Evolutionary conservation across 2,888 invertebrate genomes (phyloP).

Genomic region (Lepidocyrtoides sp.): DNA sequence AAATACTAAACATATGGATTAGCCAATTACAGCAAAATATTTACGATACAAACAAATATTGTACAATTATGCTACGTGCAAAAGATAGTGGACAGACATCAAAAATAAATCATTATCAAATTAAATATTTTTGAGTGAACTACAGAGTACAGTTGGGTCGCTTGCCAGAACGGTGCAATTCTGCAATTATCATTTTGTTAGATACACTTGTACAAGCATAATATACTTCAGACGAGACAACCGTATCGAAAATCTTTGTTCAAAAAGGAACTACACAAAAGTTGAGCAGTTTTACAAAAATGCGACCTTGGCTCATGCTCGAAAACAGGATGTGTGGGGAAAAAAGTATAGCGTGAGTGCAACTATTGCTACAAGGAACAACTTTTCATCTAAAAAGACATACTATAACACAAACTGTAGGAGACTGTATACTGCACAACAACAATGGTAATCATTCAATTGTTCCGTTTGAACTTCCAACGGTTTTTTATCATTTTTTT

Average conservation of each 20-base stretch:
- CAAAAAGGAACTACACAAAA: background rate
- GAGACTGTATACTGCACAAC: too few relatives aligned
- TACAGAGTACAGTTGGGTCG: background rate
- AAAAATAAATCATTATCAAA: background rate
- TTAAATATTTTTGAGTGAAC: background rate
- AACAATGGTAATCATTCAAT: slow-evolving; percentile 19
- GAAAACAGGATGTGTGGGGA: background rate
- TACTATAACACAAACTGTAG: background rate
- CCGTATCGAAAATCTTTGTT: slow-evolving; percentile 35
- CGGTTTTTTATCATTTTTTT: background rate
- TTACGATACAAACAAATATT: background rate
- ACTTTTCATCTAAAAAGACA: background rate
- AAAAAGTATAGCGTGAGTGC: slow-evolving; percentile 30
- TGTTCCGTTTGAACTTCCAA: background rate
- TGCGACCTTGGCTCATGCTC: slow-evolving; percentile 59
- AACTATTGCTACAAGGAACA: background rate
- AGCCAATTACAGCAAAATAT: background rate
- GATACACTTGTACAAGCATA: background rate
- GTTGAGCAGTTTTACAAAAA: background rate
- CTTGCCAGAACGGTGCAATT: slow-evolving; percentile 7
- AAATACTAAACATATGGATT: too few relatives aligned
- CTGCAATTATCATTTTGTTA: background rate
- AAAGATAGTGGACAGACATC: background rate
- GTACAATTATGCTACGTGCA: background rate
- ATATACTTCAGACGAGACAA: too few relatives aligned